Evolutionary conservation across 2,113 vertebrate species (phyloP).

Genomic region (Ceyx melanurus): DNA sequence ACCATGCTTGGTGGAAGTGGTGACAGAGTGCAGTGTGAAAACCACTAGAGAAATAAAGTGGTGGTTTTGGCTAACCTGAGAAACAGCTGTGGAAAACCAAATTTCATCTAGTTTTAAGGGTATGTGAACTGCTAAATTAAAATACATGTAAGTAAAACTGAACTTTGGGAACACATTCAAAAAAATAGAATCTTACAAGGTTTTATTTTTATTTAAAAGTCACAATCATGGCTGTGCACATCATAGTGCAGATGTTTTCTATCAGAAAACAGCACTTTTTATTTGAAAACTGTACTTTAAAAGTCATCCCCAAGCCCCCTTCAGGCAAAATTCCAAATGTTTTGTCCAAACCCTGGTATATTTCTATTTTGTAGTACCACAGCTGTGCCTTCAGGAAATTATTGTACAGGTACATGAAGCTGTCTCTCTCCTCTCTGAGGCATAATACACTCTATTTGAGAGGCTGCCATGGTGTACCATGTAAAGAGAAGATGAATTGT

Average conservation of each 20-base stretch:
- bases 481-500: neutral
- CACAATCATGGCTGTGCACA: neutral
- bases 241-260: neutral
- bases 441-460: neutral
- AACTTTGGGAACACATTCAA: neutral
- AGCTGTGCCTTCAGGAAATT: neutral
- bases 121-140: neutral
- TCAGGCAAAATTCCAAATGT: slow-evolving; percentile 9
- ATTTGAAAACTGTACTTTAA: neutral
- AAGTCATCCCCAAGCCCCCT: neutral
- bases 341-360: neutral
- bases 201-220: neutral
- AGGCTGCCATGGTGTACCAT: neutral
- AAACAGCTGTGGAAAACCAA: neutral
- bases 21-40: neutral
- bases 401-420: neutral
- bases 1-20: neutral
- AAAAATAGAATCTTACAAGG: neutral
- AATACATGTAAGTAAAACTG: neutral
- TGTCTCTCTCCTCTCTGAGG: neutral
- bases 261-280: neutral
- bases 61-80: neutral
- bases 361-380: neutral
- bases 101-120: neutral
- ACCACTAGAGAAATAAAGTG: neutral